A percentile compares a stretch with the other conserved stretches of the same genome.
Evolutionary conservation across 2,113 vertebrate species (phyloP).

Genomic region (Chaenocephalus aceratus): DNA sequence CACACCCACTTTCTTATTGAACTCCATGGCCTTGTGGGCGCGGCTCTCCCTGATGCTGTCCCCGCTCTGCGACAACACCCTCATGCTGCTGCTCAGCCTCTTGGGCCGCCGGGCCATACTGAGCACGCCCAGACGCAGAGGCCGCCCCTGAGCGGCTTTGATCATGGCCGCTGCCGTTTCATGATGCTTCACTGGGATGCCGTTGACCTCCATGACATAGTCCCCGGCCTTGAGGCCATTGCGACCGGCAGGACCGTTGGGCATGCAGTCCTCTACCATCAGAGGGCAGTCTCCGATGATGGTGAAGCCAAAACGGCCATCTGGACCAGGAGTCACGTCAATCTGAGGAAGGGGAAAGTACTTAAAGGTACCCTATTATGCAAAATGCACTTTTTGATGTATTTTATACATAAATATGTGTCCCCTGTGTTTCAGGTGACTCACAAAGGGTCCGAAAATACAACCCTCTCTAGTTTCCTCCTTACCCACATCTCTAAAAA

Average conservation of each 20-base stretch:
- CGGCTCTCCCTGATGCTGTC: slow-evolving; percentile 85
- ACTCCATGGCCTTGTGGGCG: slow-evolving; percentile 92
- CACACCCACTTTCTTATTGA: slow-evolving; percentile 89
- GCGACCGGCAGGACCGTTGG: slow-evolving; percentile 82
- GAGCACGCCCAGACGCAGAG: slow-evolving; percentile 88
- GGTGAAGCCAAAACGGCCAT: slow-evolving; percentile 86
- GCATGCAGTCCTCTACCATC: slow-evolving; percentile 85
- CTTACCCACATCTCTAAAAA: no score
- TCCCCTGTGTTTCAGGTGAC: no score
- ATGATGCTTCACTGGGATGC: slow-evolving; percentile 81
- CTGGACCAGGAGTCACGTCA: slow-evolving; percentile 79
- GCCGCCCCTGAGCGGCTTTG: slow-evolving; percentile 81
- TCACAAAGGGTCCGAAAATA: no score
- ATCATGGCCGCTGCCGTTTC: slow-evolving; percentile 83
- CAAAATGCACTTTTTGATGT: no score
- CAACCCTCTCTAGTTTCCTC: no score
- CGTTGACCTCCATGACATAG: slow-evolving; percentile 89
- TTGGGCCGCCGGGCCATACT: slow-evolving; percentile 81
- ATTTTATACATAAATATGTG: no score
- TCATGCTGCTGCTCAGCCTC: slow-evolving; percentile 84
- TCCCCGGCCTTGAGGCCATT: slow-evolving; percentile 86
- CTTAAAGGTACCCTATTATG: no score
- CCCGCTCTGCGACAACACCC: slow-evolving; percentile 82
- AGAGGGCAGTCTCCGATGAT: slow-evolving; percentile 85
- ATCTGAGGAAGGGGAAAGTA: slow-evolving; percentile 60